Conservation (phyloP, 2,797 vertebrate genomes). For the Spinus pinus region DNA sequence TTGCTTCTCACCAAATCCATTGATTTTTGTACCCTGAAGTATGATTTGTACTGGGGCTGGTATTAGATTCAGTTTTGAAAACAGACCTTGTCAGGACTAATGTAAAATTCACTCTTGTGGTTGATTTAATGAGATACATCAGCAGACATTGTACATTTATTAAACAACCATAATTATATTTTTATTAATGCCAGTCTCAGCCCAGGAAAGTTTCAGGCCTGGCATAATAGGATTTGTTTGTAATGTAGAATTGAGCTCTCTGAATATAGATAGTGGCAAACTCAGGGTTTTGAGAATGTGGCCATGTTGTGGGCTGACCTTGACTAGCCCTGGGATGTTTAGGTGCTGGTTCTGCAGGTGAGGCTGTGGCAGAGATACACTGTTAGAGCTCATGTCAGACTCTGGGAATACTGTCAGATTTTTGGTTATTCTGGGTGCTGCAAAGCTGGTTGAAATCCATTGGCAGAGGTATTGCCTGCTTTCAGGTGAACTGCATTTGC, state of each 20-base stretch:
- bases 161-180: slow-evolving; percentile 35
- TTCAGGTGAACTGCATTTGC: not conserved
- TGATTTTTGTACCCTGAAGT: not conserved
- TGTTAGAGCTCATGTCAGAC: not conserved
- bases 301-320: not conserved
- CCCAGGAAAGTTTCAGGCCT: not conserved
- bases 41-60: not conserved
- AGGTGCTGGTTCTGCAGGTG: not conserved
- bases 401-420: not conserved
- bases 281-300: not conserved
- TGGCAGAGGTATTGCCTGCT: not conserved
- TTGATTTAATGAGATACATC: not conserved
- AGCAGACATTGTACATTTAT: slow-evolving; percentile 10
- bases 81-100: slow-evolving; percentile 19
- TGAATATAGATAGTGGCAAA: not conserved
- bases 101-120: slow-evolving; percentile 26
- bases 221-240: not conserved
- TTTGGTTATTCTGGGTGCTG: not conserved
- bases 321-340: not conserved
- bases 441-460: not conserved
- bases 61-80: slow-evolving; percentile 42
- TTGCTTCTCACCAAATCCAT: not conserved
- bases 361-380: not conserved
- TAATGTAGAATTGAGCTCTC: not conserved
- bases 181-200: slow-evolving; percentile 4